Base-by-base conservation (phyloP, 2,888 invertebrate species). In the Mimachlamys varia region DNA sequence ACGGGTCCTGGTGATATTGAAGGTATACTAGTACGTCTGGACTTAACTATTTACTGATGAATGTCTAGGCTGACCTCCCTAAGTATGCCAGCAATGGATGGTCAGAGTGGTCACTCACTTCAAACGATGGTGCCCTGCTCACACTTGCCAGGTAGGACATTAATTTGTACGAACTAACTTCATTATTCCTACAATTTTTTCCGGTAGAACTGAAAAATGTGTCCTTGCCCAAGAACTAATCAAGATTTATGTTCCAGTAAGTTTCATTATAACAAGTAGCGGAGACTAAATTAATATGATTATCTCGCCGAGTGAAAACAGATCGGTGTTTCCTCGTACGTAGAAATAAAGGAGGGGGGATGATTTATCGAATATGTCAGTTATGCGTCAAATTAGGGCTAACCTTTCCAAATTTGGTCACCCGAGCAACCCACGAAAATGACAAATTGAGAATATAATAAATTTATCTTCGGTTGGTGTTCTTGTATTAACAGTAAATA, bases 151-250 rank as follows among this genome's bases (percentile, higher is more conserved):
- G 76, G 76, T 76, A 76, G 13, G 76, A 12, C 76, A 76, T 76
- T 76, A 76, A 76, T 76, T 76, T 76, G 76, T 76, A 76, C 76
- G 76, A 76, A 4, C 76, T 76, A 76, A 76, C 76, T 76, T 76
- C 76, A 76, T 76, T 76, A 76, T 76, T 33, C 76, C 76, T n/a
- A 76, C 76, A 27, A 33, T 76, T 76, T 76, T n/a, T 76, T 76
- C 76, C 76, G 76, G 76, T 76, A 76, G 76, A 76, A 76, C 76
- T 76, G 76, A 76, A 76, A 76, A 76, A 76, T 76, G 76, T 76
- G 76, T 76, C 76, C 76, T 76, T 76, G 76, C 76, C 76, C 76
- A 27, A 76, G 76, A 76, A 76, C 76, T 76, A 76, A 76, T 76
- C 76, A 76, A 76, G 76, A 76, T 76, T 76, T 27, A 76, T 76